Conservation (phyloP, 2,113 vertebrate species). For the Callipepla californica region DNA sequence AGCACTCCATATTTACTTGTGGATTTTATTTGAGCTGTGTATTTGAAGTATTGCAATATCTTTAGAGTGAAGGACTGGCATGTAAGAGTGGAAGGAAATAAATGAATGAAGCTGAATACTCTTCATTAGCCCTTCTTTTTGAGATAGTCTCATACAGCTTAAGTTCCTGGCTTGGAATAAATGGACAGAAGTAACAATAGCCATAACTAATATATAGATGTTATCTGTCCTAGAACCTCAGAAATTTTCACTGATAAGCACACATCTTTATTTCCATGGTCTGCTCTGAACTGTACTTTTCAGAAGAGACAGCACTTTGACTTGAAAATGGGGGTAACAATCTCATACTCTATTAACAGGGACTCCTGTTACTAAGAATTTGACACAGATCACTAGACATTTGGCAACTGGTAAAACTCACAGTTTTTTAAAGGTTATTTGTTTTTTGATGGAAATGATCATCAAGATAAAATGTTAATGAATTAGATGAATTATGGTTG, state of each 20-base stretch:
- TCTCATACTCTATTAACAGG: neutral
- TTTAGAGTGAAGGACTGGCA: neutral
- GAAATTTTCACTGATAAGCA: neutral
- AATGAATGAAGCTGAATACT: neutral
- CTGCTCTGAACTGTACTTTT: neutral
- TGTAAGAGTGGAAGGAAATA: neutral
- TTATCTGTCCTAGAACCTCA: neutral
- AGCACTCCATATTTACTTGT: neutral
- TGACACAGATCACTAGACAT: neutral
- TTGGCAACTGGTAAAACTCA: accelerated
- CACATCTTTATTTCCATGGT: neutral
- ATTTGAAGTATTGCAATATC: neutral
- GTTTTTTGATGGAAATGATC: neutral
- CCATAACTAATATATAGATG: neutral
- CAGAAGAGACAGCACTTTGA: neutral
- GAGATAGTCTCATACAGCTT: neutral
- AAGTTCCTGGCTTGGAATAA: neutral
- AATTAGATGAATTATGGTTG: neutral
- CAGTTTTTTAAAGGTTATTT: neutral
- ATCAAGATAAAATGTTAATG: neutral
- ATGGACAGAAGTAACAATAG: neutral
- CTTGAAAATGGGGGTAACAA: neutral
- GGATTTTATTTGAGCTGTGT: neutral
- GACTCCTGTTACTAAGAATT: neutral
- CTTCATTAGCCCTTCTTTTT: neutral